A percentile compares a stretch with the other conserved stretches of the same genome.
These are phyloP conservation scores for Acanthopagrus latus DNA, from an alignment of 2,797 vertebrate species.

Conservation along the genomic window DNA sequence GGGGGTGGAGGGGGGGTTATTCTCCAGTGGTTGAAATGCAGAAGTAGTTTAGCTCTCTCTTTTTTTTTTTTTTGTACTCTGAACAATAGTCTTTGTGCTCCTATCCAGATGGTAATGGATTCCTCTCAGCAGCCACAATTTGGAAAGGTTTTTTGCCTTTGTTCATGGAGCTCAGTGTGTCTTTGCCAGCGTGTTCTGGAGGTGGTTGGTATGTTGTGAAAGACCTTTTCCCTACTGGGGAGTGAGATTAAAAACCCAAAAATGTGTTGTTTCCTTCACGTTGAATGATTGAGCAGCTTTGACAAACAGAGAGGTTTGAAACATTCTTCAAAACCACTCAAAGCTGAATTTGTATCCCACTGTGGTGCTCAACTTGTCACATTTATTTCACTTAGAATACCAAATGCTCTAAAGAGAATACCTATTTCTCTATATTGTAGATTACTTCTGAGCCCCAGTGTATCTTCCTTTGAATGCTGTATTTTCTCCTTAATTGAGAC, in stretches of 20 bases:
- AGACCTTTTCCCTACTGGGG: constrained; percentile 39
- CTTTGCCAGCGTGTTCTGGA: constrained; percentile 54
- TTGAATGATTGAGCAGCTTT: constrained; percentile 13
- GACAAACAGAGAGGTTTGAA: constrained; percentile 20
- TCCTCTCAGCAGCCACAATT: constrained; percentile 53
- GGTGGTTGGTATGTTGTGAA: constrained; percentile 65
- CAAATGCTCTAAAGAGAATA: not conserved
- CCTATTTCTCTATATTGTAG: not conserved
- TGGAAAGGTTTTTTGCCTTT: constrained; percentile 54
- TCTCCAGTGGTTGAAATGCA: constrained; percentile 30
- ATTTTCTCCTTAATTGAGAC: constrained; percentile 42
- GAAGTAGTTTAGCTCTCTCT: constrained; percentile 1
- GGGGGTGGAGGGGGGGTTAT: not conserved
- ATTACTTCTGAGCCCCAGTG: constrained; percentile 9
- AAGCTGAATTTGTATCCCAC: not conserved
- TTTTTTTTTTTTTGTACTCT: constrained; percentile 27
- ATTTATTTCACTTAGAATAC: not conserved
- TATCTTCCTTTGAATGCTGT: constrained; percentile 5
- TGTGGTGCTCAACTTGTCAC: not conserved
- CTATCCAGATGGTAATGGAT: constrained; percentile 60
- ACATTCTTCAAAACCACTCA: constrained; percentile 14
- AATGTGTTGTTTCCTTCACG: constrained; percentile 34
- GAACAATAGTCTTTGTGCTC: constrained; percentile 70
- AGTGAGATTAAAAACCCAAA: constrained; percentile 30
- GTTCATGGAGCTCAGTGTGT: constrained; percentile 45